A percentile compares a stretch with the other conserved stretches of the same genome.
Evolutionary conservation across 1,140 invertebrate genomes (phyloP).

Genomic region (Drosophila ambigua): DNA sequence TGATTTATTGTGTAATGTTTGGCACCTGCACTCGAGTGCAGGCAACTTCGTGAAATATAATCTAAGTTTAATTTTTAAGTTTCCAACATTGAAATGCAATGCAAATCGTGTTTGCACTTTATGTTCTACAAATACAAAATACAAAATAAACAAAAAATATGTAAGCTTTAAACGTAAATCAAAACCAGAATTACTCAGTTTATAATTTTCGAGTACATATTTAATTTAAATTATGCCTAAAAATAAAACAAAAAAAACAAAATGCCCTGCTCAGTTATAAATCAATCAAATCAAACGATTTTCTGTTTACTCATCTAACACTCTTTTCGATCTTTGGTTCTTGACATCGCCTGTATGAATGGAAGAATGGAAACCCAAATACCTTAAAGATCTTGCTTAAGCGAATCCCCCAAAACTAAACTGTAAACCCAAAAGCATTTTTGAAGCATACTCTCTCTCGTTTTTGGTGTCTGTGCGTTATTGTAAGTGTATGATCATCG

Average conservation of each 20-base stretch:
- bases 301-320: constrained; percentile 25
- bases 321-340: constrained; percentile 12
- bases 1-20: constrained; percentile 32
- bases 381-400: constrained; percentile 28
- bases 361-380: constrained; percentile 22
- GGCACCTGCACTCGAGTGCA: constrained; percentile 30
- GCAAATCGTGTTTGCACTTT: constrained; percentile 62
- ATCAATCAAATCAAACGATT: constrained; percentile 6
- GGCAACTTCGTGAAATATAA: constrained; percentile 43
- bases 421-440: constrained; percentile 18
- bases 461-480: constrained; percentile 54
- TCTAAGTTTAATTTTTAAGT: constrained; percentile 62
- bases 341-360: background rate
- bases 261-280: constrained; percentile 55
- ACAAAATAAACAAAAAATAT: constrained; percentile 44
- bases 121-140: constrained; percentile 54
- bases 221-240: constrained; percentile 53
- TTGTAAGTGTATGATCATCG: constrained; percentile 56
- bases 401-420: constrained; percentile 7
- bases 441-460: constrained; percentile 21
- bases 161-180: constrained; percentile 76
- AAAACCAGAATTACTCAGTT: constrained; percentile 55
- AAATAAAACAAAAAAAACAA: constrained; percentile 18
- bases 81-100: constrained; percentile 32
- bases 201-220: constrained; percentile 45